Percentiles rank a stretch among this genome's conserved stretches.
phyloP scores from a whole-genome alignment of 2,888 invertebrate species.

The Drosophila dives region DNA sequence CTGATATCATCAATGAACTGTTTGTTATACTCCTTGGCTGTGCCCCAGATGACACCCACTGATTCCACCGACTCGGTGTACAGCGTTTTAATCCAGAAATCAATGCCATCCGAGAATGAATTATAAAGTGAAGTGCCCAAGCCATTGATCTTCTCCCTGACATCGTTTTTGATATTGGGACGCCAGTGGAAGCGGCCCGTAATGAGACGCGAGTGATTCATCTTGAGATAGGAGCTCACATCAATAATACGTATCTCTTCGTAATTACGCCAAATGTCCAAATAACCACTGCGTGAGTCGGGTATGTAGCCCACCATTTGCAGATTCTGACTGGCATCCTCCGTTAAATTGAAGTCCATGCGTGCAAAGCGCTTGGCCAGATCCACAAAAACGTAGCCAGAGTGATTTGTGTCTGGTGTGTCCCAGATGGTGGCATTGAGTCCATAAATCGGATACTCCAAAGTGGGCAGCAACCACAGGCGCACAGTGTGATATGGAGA shows the following conservation, averaged over 20 bases:
- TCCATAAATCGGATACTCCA: constrained; percentile 86
- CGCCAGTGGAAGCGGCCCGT: constrained; percentile 93
- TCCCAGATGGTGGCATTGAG: constrained; percentile 87
- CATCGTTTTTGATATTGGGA: constrained; percentile 89
- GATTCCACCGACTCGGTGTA: constrained; percentile 90
- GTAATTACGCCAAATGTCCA: constrained; percentile 93
- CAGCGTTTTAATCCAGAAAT: constrained; percentile 88
- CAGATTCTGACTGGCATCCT: constrained; percentile 88
- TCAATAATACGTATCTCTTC: constrained; percentile 92
- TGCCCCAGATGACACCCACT: constrained; percentile 90
- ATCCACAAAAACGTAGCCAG: constrained; percentile 87
- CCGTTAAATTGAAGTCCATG: constrained; percentile 89
- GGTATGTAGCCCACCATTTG: constrained; percentile 91
- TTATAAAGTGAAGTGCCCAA: constrained; percentile 85
- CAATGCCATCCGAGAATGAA: constrained; percentile 86
- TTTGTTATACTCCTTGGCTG: constrained; percentile 89
- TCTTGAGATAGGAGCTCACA: constrained; percentile 90
- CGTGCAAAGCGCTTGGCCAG: constrained; percentile 87
- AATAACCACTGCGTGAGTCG: constrained; percentile 90
- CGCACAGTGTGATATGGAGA: constrained; percentile 87
- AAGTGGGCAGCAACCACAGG: constrained; percentile 86
- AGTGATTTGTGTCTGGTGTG: constrained; percentile 87
- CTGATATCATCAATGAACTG: constrained; percentile 90
- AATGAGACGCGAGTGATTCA: constrained; percentile 93
- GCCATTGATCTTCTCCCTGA: constrained; percentile 86